Percentiles rank a stretch among this genome's conserved stretches.
Conservation (phyloP, 1,140 invertebrate genomes). For the Solenopsis fugax region DNA sequence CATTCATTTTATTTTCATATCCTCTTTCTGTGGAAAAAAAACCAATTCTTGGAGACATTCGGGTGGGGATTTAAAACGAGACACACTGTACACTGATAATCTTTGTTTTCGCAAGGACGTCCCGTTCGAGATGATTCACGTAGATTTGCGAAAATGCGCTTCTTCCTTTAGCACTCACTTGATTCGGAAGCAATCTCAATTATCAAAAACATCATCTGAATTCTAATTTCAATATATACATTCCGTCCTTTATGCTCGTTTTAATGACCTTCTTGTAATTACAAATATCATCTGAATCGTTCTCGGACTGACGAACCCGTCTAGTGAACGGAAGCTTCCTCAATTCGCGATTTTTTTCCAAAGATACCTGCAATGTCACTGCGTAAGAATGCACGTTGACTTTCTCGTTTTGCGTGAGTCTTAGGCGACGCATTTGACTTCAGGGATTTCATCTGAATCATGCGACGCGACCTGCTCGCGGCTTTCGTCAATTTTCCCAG, state of each 20-base stretch:
- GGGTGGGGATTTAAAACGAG: neutral
- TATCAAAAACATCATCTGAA: neutral
- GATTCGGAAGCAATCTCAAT: too few relatives aligned
- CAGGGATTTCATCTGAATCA: slow-evolving; percentile 63
- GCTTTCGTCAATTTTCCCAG: slow-evolving; percentile 12
- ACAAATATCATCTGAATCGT: slow-evolving; percentile 41
- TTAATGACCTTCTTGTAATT: too few relatives aligned
- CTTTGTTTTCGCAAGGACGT: slow-evolving; percentile 11
- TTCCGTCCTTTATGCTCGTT: too few relatives aligned
- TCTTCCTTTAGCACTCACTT: slow-evolving; percentile 24
- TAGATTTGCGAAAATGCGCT: slow-evolving; percentile 2
- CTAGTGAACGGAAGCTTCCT: neutral
- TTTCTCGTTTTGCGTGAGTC: slow-evolving; percentile 34
- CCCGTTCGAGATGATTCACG: slow-evolving; percentile 57
- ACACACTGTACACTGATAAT: neutral
- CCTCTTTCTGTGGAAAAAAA: neutral
- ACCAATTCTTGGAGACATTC: neutral
- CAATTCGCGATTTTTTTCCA: slow-evolving; percentile 1
- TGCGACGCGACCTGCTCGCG: slow-evolving; percentile 1
- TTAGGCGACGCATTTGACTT: slow-evolving; percentile 41
- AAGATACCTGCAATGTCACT: slow-evolving; percentile 24
- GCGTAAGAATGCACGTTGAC: slow-evolving; percentile 19
- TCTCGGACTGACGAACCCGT: slow-evolving; percentile 11
- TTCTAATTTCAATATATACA: too few relatives aligned
- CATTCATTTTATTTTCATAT: neutral